Base-by-base conservation (phyloP, 1,140 invertebrate genomes). In the Drosophila paulistorum region DNA sequence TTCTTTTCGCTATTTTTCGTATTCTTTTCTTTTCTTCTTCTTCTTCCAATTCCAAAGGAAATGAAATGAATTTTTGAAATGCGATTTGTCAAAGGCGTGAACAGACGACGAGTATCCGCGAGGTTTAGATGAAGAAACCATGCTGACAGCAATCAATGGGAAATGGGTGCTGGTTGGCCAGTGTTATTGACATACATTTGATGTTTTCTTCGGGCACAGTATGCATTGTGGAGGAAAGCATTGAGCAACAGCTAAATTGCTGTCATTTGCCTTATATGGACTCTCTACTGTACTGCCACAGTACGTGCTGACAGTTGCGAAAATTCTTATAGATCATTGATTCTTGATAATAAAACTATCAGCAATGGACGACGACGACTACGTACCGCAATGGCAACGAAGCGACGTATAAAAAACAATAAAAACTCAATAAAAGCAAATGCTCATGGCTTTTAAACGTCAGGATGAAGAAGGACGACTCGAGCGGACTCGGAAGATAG, bases 351-450 rank as follows among this genome's bases (percentile, higher is more conserved):
- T 81, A 89, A 89, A 87, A 89, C 85, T 89, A 87, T 87, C 84
- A 89, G 77, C 80, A 58, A 26, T 67, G 69, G 51, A 60, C 45
- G 45, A 60, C 45, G 45, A 55, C 10, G 45, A 68, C 69, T 3
- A 0, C 23, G 73, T 63, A 79, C 48, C 73, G 58, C 73, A 71
- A 74, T 68, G 58, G 42, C 59, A 13, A 30, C 58, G 41, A 42
- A 80, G 59, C 79, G 68, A 51, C 68, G 70, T 74, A 87, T 87
- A 89, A 89, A 87, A 87, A 87, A 87, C 84, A 87, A 87, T 87
- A 87, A 87, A 87, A 87, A 89, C 84, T 89, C 84, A 89, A 87
- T 87, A 87, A 87, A 87, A 80, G 77, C 80, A 73, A 89, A 80
- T 79, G 80, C 84, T 89, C 54, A 82, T 81, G 74, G 84, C 84